These are phyloP conservation scores for Varecia variegata DNA, from an alignment of 2,797 vertebrate genomes.

Conservation along the genomic window DNA sequence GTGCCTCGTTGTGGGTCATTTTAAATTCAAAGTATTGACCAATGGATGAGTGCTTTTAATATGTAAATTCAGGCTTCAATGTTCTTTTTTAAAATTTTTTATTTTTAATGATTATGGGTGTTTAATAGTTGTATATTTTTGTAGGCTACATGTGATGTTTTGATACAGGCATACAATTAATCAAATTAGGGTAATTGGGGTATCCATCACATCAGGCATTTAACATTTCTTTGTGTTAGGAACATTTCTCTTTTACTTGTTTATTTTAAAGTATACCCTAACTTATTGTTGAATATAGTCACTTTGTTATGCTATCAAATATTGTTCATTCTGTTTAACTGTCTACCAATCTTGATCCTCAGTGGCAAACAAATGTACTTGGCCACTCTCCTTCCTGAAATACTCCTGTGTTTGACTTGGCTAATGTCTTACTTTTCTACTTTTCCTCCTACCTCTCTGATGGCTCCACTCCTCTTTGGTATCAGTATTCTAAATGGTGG, in stretches of 20 bases:
- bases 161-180: not conserved
- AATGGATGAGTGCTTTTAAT: not conserved
- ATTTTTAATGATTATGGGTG: not conserved
- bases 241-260: not conserved
- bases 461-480: not conserved
- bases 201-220: not conserved
- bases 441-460: not conserved
- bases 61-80: not conserved
- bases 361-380: not conserved
- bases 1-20: not conserved
- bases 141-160: not conserved
- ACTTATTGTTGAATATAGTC: not conserved
- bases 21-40: not conserved
- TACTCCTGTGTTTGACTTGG: not conserved
- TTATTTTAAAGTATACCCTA: not conserved
- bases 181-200: not conserved
- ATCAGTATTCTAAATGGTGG: not conserved
- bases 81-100: not conserved
- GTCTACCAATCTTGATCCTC: not conserved
- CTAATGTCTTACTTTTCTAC: not conserved
- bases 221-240: not conserved
- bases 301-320: not conserved
- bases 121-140: not conserved
- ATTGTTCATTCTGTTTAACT: not conserved
- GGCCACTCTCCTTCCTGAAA: not conserved